These are phyloP conservation scores for Sarcophaga peregrina DNA, from an alignment of 1,140 invertebrate species.

Conservation along the genomic window DNA sequence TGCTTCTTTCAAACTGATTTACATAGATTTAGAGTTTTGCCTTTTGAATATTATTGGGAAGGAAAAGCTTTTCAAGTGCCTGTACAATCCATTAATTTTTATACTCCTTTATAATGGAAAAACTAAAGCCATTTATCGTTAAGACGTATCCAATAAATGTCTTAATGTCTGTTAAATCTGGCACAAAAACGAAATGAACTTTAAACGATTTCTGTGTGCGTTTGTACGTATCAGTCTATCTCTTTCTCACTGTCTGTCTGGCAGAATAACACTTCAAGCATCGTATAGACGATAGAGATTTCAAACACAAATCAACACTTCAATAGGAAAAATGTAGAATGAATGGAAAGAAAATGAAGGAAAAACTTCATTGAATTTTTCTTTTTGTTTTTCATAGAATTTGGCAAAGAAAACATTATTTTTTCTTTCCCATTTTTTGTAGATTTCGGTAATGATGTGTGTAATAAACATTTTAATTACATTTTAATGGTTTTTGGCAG, in stretches of 20 bases:
- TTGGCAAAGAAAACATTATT: no score
- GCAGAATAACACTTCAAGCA: background rate
- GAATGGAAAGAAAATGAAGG: no score
- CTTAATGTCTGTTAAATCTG: constrained; percentile 21
- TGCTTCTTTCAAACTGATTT: no score
- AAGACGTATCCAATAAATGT: constrained; percentile 13
- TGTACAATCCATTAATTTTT: no score
- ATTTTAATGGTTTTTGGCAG: constrained; percentile 22
- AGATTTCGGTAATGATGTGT: constrained; percentile 13
- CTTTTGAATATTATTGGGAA: no score
- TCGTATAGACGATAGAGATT: background rate
- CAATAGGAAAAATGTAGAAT: no score
- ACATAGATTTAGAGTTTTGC: no score
- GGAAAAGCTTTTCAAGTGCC: no score
- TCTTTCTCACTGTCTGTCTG: background rate
- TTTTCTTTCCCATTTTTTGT: no score
- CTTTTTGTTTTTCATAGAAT: no score
- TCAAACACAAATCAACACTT: background rate
- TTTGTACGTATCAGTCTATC: background rate
- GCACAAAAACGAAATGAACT: constrained; percentile 1
- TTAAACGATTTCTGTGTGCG: background rate
- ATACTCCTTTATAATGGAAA: no score
- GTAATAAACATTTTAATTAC: constrained; percentile 18
- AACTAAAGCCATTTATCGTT: background rate
- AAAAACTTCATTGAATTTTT: no score